phyloP scores from a whole-genome alignment of 92 coral and sea anemone genomes.

The Phenganax marumi region DNA sequence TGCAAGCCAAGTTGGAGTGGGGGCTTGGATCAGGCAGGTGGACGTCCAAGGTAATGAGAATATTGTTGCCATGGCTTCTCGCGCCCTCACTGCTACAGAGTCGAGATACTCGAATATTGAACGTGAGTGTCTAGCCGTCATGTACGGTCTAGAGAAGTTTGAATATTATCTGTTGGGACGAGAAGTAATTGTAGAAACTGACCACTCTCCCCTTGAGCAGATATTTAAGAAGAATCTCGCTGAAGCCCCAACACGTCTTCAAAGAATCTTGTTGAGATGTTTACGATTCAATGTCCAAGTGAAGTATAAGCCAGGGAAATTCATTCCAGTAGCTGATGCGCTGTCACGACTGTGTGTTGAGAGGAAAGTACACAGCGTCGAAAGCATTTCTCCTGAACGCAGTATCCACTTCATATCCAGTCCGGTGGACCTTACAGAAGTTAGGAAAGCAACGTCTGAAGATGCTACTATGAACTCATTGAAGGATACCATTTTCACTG shows the following conservation, averaged over 20 bases:
- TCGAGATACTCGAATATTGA: not conserved
- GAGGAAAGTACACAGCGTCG: not conserved
- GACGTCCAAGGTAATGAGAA: not conserved
- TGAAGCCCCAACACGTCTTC: slow-evolving; percentile 39
- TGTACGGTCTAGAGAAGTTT: slow-evolving; percentile 42
- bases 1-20: not conserved
- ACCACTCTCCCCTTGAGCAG: slow-evolving; percentile 39
- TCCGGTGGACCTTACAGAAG: not conserved
- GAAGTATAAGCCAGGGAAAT: slow-evolving; percentile 57
- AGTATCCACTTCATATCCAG: not conserved
- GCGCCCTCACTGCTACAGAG: not conserved
- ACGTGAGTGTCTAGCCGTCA: slow-evolving; percentile 13
- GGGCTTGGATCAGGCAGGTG: not conserved
- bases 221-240: slow-evolving; percentile 28
- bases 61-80: not conserved
- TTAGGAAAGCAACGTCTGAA: not conserved
- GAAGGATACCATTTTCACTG: slow-evolving; percentile 42
- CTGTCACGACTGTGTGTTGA: slow-evolving; percentile 47
- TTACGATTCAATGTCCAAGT: slow-evolving; percentile 57
- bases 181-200: slow-evolving; percentile 36
- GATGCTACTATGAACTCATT: slow-evolving; percentile 21
- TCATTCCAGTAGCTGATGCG: slow-evolving; percentile 67
- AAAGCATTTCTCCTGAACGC: not conserved
- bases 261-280: slow-evolving; percentile 51
- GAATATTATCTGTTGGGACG: slow-evolving; percentile 58